Evolutionary conservation across 1,140 invertebrate species (phyloP), one percentile per base, ranked within the genome.

Genomic region (Zaprionus inermis): DNA sequence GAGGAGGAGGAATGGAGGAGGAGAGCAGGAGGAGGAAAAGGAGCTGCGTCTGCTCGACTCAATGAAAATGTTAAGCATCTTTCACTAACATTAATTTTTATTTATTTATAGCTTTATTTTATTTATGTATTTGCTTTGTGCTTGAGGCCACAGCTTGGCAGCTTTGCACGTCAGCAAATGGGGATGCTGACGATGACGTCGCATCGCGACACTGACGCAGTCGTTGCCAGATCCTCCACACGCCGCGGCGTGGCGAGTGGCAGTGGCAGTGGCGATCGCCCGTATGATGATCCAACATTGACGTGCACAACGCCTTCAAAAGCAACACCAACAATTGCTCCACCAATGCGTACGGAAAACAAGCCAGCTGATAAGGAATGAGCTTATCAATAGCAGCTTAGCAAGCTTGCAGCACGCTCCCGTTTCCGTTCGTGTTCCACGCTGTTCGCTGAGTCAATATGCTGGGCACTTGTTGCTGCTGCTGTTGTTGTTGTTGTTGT

Each of bases 31-130:
- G 22, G 22, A 24, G 22, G 22, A 24, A 4, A 24, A 24, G 22
- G 22, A 24, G 24, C 3, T 5, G 24, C 24, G 24, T 28, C 24
- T 28, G 24, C 24, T 28, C 1, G 24, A 28, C 3, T 28, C 24
- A 86, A 88, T 89, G 72, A 89, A 86, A 89, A 72, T 77, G 79
- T 89, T 83, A 58, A 73, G 79, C 79, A 83, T 86, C 79, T 83
- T 78, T 79, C 69, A 73, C 83, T 79, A 88, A 86, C 76, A 83
- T 79, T 79, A 86, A 86, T 89, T 83, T 49, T 64, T 57, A 78
- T 83, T 83, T 86, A 86, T 88, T 79, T 89, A 79, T 77, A 83
- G 80, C 76, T 72, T 70, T 59, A 67, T 63, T 77, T 80, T 85
- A 71, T 75, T 81, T 78, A 78, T 78, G 71, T 76, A 76, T 76